Evolutionary conservation across 2,113 vertebrate species (phyloP).

Genomic region (Cyanoramphus novaezelandiae): DNA sequence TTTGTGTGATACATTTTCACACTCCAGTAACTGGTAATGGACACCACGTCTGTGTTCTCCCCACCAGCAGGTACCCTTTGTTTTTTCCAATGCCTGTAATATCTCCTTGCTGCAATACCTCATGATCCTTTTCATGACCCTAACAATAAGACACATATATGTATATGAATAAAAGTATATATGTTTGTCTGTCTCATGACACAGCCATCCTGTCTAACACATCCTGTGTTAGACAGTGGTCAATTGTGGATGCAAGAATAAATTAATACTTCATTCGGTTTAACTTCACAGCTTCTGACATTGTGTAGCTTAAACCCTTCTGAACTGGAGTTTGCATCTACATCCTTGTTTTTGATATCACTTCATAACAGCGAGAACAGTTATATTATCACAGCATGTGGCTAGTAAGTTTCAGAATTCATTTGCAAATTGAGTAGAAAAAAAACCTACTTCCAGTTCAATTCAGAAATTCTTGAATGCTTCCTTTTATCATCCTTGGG

Average conservation of each 20-base stretch:
- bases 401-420: not conserved
- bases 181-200: not conserved
- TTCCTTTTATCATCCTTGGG: not conserved
- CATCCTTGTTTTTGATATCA: not conserved
- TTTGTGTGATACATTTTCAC: not conserved
- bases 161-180: not conserved
- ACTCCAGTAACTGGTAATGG: not conserved
- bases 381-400: not conserved
- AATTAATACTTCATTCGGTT: not conserved
- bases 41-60: not conserved
- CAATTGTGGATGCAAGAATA: not conserved
- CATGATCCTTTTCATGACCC: not conserved
- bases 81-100: not conserved
- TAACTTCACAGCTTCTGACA: not conserved
- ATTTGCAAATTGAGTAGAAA: not conserved
- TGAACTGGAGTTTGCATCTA: not conserved
- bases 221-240: not conserved
- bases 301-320: not conserved
- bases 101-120: not conserved
- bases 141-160: not conserved
- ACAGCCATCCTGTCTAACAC: not conserved
- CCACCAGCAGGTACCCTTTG: not conserved
- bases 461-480: not conserved
- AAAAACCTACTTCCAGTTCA: rapidly evolving
- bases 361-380: not conserved